Base-by-base conservation (phyloP, 2,797 vertebrate species). In the Ceyx erithaca region DNA sequence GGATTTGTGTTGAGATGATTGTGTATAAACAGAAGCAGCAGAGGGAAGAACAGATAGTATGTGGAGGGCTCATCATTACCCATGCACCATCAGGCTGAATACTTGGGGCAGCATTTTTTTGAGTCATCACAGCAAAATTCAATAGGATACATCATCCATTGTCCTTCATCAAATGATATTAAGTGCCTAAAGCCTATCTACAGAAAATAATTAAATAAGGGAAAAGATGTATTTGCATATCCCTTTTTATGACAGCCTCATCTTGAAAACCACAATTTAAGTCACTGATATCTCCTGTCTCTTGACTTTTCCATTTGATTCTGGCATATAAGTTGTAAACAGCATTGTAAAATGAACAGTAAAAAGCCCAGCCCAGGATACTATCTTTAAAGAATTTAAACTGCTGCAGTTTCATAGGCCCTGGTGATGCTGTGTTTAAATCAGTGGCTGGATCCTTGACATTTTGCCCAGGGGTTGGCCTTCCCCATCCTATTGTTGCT, bases 271-370 rank as follows among this genome's bases (percentile, higher is more conserved):
- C 31, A 14, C 12, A 0, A 0, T 6, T 59, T 41, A 80, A 72
- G 28, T 66, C 61, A 80, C 41, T 0, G 0, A 40, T 58, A 49
- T 6, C 41, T 87, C 28, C 66, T 37, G 4, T 48, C 46, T 68
- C 66, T 71, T 5, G 12, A 61, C 49, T 69, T 89, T 93, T 59
- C 16, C 7, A 12, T 83, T 92, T 90, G 41, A 84, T 80, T 87
- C 70, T 79, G 73, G 49, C 73, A 35, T 87, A 57, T 59, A 94
- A 72, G 40, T 62, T 83, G 72, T 51, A 93, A 90, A 89, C 75
- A 85, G 79, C 87, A 80, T 48, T 80, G 49, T 90, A 90, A 80
- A 93, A 73, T 37, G 26, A 89, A 8, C 61, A 81, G 35, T 85
- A 83, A 92, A 90, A 90, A 58, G 4, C 15, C 14, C 30, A 85